These are phyloP conservation scores for Trialeurodes vaporariorum DNA, from an alignment of 1,140 invertebrate genomes.

Conservation along the genomic window DNA sequence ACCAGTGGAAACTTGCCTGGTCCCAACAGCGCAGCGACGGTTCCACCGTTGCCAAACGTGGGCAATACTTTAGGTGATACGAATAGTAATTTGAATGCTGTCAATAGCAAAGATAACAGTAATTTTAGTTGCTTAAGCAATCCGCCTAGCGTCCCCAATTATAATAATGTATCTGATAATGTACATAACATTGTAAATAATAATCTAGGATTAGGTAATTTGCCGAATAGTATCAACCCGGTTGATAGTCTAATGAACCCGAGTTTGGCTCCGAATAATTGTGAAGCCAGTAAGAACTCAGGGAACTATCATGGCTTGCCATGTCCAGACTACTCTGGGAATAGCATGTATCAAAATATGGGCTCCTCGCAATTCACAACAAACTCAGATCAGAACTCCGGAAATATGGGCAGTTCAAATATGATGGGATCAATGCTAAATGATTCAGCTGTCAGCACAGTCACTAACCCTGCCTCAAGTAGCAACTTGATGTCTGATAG, in stretches of 20 bases:
- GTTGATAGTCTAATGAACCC: not conserved
- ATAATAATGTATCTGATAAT: not conserved
- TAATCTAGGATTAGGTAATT: not conserved
- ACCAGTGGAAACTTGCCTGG: not conserved
- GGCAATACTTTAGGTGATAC: not conserved
- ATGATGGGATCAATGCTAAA: not conserved
- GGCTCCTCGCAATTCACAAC: too few relatives aligned
- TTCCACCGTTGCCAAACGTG: not conserved
- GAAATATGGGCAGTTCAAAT: not conserved
- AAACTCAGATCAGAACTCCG: too few relatives aligned
- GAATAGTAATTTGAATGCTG: not conserved
- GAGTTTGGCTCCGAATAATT: not conserved
- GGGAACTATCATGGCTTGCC: not conserved
- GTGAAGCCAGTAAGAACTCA: not conserved
- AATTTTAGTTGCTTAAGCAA: not conserved
- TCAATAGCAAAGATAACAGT: not conserved
- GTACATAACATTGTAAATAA: not conserved
- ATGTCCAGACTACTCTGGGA: not conserved
- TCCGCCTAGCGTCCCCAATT: not conserved
- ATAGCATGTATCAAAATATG: not conserved
- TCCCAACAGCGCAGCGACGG: not conserved
- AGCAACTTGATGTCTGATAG: not conserved
- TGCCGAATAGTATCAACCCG: not conserved
- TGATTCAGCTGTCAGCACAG: not conserved
- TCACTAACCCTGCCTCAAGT: not conserved